Percentiles rank a stretch among this genome's conserved stretches.
These are phyloP conservation scores for Charanyca ferruginea DNA, from an alignment of 2,888 invertebrate species.

Conservation along the genomic window DNA sequence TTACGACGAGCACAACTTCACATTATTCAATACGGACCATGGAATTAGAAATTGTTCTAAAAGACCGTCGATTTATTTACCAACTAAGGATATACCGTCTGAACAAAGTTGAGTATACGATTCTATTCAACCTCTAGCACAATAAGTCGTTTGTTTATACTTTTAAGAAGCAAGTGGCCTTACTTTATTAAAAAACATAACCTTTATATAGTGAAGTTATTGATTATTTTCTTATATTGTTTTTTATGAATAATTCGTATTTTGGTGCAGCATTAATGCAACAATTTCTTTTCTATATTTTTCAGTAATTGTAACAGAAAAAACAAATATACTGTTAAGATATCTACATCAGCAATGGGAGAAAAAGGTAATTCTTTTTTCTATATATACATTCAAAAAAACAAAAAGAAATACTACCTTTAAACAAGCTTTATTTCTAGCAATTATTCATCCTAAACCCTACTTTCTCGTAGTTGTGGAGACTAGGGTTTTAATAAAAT, in stretches of 20 bases:
- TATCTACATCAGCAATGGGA: constrained; percentile 99
- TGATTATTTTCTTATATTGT: constrained; percentile 28
- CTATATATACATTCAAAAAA: neutral
- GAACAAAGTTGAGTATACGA: constrained; percentile 95
- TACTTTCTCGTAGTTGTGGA: no score
- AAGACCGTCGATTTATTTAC: constrained; percentile 97
- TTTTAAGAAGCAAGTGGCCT: neutral
- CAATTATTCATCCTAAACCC: no score
- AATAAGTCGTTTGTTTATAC: constrained; percentile 23
- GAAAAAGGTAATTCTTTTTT: constrained; percentile 93
- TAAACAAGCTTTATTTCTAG: neutral
- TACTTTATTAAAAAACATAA: constrained; percentile 20
- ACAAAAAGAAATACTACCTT: neutral
- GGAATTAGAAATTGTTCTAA: constrained; percentile 95
- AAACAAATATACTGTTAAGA: constrained; percentile 97
- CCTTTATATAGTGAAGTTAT: constrained; percentile 43
- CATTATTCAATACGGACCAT: constrained; percentile 96
- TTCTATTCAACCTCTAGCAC: constrained; percentile 40
- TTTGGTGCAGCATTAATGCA: constrained; percentile 23
- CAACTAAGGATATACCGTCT: constrained; percentile 97
- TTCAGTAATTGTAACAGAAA: constrained; percentile 98
- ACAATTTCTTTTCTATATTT: constrained; percentile 77
- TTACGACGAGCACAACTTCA: constrained; percentile 97
- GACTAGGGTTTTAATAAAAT: no score
- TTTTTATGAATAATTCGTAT: neutral